Evolutionary conservation across 1,140 invertebrate genomes (phyloP).

Genomic region (Vanessa atalanta): DNA sequence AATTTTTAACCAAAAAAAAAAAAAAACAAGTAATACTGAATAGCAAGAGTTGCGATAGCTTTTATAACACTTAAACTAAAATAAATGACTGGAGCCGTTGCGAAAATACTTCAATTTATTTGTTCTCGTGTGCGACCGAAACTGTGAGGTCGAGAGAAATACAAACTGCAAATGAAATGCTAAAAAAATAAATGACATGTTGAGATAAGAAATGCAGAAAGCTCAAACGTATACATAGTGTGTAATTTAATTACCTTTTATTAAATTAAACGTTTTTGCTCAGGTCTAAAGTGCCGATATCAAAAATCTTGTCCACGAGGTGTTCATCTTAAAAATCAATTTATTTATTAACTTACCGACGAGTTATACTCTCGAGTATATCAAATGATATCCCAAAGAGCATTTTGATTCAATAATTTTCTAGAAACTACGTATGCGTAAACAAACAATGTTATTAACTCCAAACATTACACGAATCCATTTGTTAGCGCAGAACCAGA

Average conservation of each 20-base stretch:
- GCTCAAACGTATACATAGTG: too few relatives aligned
- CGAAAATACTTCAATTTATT: conserved; percentile 18
- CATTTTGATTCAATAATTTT: not conserved
- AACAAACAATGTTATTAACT: not conserved
- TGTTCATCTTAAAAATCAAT: too few relatives aligned
- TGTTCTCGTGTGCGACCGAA: not conserved
- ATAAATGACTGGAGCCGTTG: conserved; percentile 7
- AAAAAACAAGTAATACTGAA: not conserved
- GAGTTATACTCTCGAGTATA: not conserved
- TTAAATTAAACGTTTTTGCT: too few relatives aligned
- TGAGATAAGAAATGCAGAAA: too few relatives aligned
- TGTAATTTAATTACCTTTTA: too few relatives aligned
- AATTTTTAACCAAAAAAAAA: not conserved
- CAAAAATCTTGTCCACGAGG: too few relatives aligned
- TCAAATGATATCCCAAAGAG: not conserved
- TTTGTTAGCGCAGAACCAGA: not conserved
- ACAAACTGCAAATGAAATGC: conserved; percentile 3
- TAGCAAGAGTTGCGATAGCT: not conserved
- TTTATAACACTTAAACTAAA: conserved; percentile 3
- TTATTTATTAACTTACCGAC: too few relatives aligned
- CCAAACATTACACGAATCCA: not conserved
- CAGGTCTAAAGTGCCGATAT: too few relatives aligned
- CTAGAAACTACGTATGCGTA: not conserved
- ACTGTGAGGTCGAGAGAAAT: not conserved
- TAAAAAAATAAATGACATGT: not conserved